These are phyloP conservation scores for Ischnura elegans DNA, from an alignment of 2,888 invertebrate genomes.

Conservation along the genomic window DNA sequence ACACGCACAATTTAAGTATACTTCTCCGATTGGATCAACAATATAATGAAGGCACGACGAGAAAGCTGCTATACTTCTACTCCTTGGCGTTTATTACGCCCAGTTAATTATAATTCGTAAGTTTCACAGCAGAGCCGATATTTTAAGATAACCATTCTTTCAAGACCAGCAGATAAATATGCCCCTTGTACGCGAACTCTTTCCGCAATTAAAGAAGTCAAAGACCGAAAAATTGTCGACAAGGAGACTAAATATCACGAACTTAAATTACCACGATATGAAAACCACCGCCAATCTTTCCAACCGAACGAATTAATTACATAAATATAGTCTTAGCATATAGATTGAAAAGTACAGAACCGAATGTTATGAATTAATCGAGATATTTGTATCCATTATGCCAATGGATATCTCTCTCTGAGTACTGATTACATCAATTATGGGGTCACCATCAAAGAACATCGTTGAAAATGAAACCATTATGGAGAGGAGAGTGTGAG, in stretches of 20 bases:
- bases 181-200: background rate
- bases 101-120: background rate
- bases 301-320: background rate
- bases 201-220: background rate
- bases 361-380: too few relatives aligned
- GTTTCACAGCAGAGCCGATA: background rate
- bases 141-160: background rate
- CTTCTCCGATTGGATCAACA: background rate
- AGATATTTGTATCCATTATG: too few relatives aligned
- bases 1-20: slow-evolving; percentile 17
- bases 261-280: background rate
- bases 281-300: background rate
- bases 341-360: too few relatives aligned
- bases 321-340: too few relatives aligned
- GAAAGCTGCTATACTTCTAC: too few relatives aligned
- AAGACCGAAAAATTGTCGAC: background rate
- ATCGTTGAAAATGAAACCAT: too few relatives aligned
- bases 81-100: slow-evolving; percentile 7
- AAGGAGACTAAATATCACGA: background rate
- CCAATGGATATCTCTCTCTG: too few relatives aligned
- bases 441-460: too few relatives aligned
- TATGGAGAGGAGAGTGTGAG: too few relatives aligned
- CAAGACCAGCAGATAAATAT: background rate
- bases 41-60: background rate
- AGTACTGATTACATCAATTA: too few relatives aligned